Percentiles rank a stretch among this genome's conserved stretches.
phyloP scores from a whole-genome alignment of 2,797 vertebrate genomes.

The Rhinatrema bivittatum region DNA sequence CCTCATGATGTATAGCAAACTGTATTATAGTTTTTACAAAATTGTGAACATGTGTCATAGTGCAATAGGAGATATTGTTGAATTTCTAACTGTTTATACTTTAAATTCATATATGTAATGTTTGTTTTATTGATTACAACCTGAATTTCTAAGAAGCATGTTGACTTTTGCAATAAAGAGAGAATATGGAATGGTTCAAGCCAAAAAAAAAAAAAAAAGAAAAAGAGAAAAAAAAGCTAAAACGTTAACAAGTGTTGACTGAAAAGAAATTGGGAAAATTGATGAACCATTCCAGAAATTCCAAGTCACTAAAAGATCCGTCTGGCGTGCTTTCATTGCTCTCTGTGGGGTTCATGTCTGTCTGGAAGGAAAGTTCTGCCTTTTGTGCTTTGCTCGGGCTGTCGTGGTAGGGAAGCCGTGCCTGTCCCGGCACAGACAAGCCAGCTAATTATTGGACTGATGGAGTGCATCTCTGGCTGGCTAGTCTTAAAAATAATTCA shows the following conservation, averaged over 20 bases:
- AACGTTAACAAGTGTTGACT: no score
- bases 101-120: slow-evolving; percentile 95
- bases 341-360: no score
- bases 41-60: slow-evolving; percentile 85
- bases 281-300: slow-evolving; percentile 80
- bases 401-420: no score
- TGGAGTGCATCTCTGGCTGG: no score
- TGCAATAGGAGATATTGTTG: slow-evolving; percentile 73
- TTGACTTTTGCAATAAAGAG: slow-evolving; percentile 98
- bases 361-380: slow-evolving; percentile 23
- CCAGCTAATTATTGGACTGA: no score
- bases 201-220: slow-evolving; percentile 35
- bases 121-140: slow-evolving; percentile 94
- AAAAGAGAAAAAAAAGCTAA: slow-evolving; percentile 3
- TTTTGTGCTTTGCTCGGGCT: no score
- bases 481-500: no score
- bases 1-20: slow-evolving; percentile 65
- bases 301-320: slow-evolving; percentile 56
- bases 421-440: no score
- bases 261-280: slow-evolving; percentile 47
- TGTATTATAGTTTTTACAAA: slow-evolving; percentile 77
- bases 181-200: slow-evolving; percentile 77
- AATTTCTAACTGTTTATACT: slow-evolving; percentile 99
- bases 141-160: slow-evolving; percentile 97
- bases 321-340: slow-evolving; percentile 59